Evolutionary conservation across 2,113 vertebrate genomes (phyloP).

Genomic region (Ptilorrhoa leucosticta): DNA sequence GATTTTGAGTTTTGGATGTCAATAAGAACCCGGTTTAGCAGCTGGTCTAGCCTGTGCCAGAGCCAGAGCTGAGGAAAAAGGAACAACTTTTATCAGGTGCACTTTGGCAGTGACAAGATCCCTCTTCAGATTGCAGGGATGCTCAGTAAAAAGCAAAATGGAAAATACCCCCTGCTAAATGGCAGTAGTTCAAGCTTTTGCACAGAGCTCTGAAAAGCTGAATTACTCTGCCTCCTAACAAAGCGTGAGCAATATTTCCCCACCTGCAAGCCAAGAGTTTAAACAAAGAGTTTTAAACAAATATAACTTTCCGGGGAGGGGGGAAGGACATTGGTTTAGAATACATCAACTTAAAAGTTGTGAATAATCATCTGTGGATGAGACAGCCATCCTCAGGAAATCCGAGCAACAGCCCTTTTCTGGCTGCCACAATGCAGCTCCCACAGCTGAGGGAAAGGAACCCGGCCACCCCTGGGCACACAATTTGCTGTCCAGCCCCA

Average conservation of each 20-base stretch:
- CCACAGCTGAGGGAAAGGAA: not conserved
- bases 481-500: not conserved
- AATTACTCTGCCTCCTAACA: not conserved
- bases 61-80: not conserved
- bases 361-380: slow-evolving; percentile 23
- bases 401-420: slow-evolving; percentile 22
- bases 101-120: not conserved
- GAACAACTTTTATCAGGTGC: not conserved
- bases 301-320: not conserved
- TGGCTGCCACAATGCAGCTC: slow-evolving; percentile 18
- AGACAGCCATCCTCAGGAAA: slow-evolving; percentile 62
- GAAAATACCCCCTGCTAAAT: not conserved
- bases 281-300: slow-evolving; percentile 56
- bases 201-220: not conserved
- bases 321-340: not conserved
- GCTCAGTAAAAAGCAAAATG: not conserved
- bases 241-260: slow-evolving; percentile 52
- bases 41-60: not conserved
- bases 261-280: slow-evolving; percentile 50
- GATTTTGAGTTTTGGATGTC: not conserved
- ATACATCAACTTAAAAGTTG: not conserved
- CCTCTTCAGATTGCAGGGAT: not conserved
- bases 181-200: not conserved
- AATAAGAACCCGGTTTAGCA: not conserved
- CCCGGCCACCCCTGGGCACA: not conserved